A percentile compares a stretch with the other conserved stretches of the same genome.
These are phyloP conservation scores for Drosophila setifemur DNA, from an alignment of 1,140 invertebrate species.

Conservation along the genomic window DNA sequence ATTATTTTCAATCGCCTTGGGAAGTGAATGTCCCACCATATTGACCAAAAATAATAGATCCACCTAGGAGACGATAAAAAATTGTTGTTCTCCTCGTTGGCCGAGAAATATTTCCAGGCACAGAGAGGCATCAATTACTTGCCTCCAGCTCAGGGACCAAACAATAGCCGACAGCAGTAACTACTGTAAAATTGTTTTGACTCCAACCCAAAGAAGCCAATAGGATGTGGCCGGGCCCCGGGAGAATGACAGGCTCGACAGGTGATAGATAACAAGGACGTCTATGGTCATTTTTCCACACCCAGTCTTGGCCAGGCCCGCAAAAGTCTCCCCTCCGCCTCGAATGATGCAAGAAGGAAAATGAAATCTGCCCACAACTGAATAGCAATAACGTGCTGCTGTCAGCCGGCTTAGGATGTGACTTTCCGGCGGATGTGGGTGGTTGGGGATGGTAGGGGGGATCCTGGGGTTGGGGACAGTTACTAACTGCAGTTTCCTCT, in stretches of 20 bases:
- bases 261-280: conserved; percentile 56
- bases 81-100: conserved; percentile 8
- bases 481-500: conserved; percentile 24
- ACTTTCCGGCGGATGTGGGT: too few relatives aligned
- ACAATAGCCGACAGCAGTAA: conserved; percentile 38
- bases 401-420: conserved; percentile 40
- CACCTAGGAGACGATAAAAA: conserved; percentile 6
- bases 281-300: conserved; percentile 50
- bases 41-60: conserved; percentile 15
- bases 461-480: neutral
- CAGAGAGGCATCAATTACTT: conserved; percentile 47
- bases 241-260: conserved; percentile 34
- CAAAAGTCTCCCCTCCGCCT: neutral
- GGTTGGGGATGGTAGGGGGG: too few relatives aligned
- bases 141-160: conserved; percentile 3
- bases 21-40: too few relatives aligned
- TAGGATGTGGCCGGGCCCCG: neutral
- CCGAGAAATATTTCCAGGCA: conserved; percentile 20
- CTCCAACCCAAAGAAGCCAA: neutral
- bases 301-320: neutral
- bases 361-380: conserved; percentile 53
- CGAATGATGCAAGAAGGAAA: conserved; percentile 22
- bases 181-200: conserved; percentile 57
- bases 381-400: conserved; percentile 54
- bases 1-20: too few relatives aligned